Evolutionary conservation across 1,140 invertebrate genomes (phyloP).

Genomic region (Drosophila setifemur): DNA sequence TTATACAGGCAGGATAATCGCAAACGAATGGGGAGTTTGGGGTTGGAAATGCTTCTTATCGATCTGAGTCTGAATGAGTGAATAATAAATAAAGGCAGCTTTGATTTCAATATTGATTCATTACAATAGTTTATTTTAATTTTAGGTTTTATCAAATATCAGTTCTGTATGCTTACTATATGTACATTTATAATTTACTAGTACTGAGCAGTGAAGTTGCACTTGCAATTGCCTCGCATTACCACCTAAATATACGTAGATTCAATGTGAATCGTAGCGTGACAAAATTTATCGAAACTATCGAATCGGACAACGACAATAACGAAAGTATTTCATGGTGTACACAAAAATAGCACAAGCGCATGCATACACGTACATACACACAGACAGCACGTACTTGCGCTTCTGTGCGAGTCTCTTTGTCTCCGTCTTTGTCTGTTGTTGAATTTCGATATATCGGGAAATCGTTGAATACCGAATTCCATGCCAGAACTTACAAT

Average conservation of each 20-base stretch:
- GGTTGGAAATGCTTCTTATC: too few species aligned
- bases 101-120: slow-evolving; percentile 54
- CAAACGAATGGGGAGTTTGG: slow-evolving; percentile 13
- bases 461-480: background rate
- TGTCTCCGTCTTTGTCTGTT: slow-evolving; percentile 27
- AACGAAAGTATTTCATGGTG: slow-evolving; percentile 48
- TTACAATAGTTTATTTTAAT: slow-evolving; percentile 71
- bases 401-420: slow-evolving; percentile 9
- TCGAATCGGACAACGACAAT: slow-evolving; percentile 27
- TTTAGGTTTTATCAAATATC: slow-evolving; percentile 62
- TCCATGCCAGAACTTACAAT: background rate
- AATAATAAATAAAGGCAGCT: slow-evolving; percentile 72
- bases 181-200: slow-evolving; percentile 20
- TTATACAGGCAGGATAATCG: slow-evolving; percentile 64
- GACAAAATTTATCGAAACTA: slow-evolving; percentile 33
- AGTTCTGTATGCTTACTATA: slow-evolving; percentile 58
- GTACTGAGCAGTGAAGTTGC: background rate
- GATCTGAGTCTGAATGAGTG: slow-evolving; percentile 1
- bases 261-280: slow-evolving; percentile 38
- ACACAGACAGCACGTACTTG: background rate
- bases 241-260: background rate
- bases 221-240: background rate
- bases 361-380: slow-evolving; percentile 15
- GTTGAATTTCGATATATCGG: slow-evolving; percentile 4
- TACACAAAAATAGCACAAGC: slow-evolving; percentile 54